Conservation (phyloP, 1,140 invertebrate genomes). For the Ruditapes philippinarum region DNA sequence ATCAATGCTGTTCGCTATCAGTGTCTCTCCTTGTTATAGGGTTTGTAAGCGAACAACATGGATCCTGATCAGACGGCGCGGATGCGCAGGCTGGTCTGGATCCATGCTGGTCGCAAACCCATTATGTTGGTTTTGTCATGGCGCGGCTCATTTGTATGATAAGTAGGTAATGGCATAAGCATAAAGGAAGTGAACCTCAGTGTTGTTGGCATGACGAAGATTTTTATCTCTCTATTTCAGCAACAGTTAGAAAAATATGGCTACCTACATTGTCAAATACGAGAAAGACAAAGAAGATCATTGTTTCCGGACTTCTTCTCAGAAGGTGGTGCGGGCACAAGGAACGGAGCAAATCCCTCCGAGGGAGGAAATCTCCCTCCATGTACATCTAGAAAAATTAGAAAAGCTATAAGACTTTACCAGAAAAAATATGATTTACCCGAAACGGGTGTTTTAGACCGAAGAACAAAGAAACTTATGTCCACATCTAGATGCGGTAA, state of each 20-base stretch:
- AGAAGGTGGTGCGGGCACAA: not conserved
- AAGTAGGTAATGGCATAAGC: no score
- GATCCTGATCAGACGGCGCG: no score
- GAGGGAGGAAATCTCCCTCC: constrained; percentile 51
- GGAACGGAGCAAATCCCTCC: not conserved
- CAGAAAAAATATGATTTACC: constrained; percentile 85
- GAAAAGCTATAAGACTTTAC: constrained; percentile 82
- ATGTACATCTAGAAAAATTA: constrained; percentile 76
- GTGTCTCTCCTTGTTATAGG: no score
- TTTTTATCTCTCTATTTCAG: constrained; percentile 59
- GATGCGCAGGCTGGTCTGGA: no score
- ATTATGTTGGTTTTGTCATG: no score
- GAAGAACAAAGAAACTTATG: constrained; percentile 84
- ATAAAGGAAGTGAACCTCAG: no score
- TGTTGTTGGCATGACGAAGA: not conserved
- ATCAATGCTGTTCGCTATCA: no score
- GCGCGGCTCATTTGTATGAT: no score
- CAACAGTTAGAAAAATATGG: constrained; percentile 65
- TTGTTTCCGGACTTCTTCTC: constrained; percentile 48
- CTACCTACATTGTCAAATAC: constrained; percentile 59
- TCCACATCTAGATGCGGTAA: constrained; percentile 86
- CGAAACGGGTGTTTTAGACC: constrained; percentile 84
- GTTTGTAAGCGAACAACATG: no score
- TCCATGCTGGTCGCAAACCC: no score
- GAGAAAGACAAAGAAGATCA: constrained; percentile 37